Percentiles rank a stretch among this genome's conserved stretches.
Evolutionary conservation across 2,888 invertebrate genomes (phyloP).

Genomic region (Imbricaverruca yamaguchii): DNA sequence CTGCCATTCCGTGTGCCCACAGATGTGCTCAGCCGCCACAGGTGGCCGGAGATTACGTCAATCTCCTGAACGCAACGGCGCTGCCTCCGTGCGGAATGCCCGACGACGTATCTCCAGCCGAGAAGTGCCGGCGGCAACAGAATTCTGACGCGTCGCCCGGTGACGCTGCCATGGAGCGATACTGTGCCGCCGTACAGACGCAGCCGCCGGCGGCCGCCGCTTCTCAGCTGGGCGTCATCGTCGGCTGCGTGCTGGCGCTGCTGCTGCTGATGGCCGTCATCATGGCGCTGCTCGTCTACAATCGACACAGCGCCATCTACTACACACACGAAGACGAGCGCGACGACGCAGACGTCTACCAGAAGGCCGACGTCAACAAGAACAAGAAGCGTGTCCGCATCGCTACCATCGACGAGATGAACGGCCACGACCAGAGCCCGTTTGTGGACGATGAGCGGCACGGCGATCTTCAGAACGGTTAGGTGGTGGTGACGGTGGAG

Average conservation of each 20-base stretch:
- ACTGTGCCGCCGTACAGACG: slow-evolving; percentile 30
- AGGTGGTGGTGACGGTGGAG: background rate
- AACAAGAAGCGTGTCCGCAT: slow-evolving; percentile 29
- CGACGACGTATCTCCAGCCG: slow-evolving; percentile 38
- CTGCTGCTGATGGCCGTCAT: slow-evolving; percentile 47
- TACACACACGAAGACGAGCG: slow-evolving; percentile 70
- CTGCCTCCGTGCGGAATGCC: slow-evolving; percentile 48
- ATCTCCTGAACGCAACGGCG: slow-evolving; percentile 41
- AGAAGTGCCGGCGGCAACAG: slow-evolving; percentile 28
- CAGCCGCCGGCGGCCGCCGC: slow-evolving; percentile 27
- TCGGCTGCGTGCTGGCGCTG: slow-evolving; percentile 48
- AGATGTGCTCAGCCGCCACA: slow-evolving; percentile 53
- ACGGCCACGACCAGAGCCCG: slow-evolving; percentile 28
- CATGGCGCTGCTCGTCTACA: slow-evolving; percentile 53
- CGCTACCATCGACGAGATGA: slow-evolving; percentile 33
- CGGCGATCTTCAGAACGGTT: background rate
- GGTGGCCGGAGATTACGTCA: slow-evolving; percentile 47
- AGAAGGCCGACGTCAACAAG: slow-evolving; percentile 29
- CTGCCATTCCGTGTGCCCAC: too few species aligned
- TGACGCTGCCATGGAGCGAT: slow-evolving; percentile 32
- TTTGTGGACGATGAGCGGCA: slow-evolving; percentile 19
- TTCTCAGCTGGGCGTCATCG: slow-evolving; percentile 42
- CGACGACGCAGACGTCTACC: slow-evolving; percentile 34
- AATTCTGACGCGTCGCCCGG: slow-evolving; percentile 31
- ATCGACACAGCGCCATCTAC: slow-evolving; percentile 62